Evolutionary conservation across 2,113 vertebrate genomes (phyloP), one percentile per base, ranked within the genome.

Genomic region (Brachyistius frenatus): DNA sequence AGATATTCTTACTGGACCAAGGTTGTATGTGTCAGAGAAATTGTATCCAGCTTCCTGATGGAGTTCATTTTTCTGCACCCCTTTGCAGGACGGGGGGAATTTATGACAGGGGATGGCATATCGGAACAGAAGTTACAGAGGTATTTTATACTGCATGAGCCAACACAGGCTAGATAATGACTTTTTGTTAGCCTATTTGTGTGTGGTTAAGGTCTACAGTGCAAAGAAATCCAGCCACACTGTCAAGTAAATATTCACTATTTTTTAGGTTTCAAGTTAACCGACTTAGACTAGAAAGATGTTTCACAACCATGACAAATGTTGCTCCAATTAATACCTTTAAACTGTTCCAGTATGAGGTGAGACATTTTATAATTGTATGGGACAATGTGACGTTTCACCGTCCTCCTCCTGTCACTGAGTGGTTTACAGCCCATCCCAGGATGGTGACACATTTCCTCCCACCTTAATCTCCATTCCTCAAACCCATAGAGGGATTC

Each of bases 11-110:
- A 91, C 93, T 87, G 87, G 85, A 92, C 86, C 84, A 93, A 94
- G 89, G 93, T 93, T 93, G 91, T 89, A 89, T 91, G 92, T 90
- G 94, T 93, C 94, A 93, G 92, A 93, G 95, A 95, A 94, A 95
- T 92, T 83, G 83, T 93, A 95, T 94, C 91, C 93, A 92, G 90
- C 93, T 86, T 94, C 91, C 93, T 93, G 93, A 91, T 86, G 84
- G 90, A 91, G 92, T 94, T 95, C 91, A 87, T 93, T 93, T 93
- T 93, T 94, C 76, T 56, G 57, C 62, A 55, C 82, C 89, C 61
- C 75, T 88, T 89, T 83, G 84, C 74, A 83, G 82, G 89, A 76
- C 82, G 33, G 53, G 23, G 57, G 78, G 73, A 79, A 87, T 92
- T 91, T 90, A 90, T 90, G 91, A 88, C 86, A 86, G 70, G 62